Conservation (phyloP, 2,888 invertebrate species). For the Parnassius apollo region DNA sequence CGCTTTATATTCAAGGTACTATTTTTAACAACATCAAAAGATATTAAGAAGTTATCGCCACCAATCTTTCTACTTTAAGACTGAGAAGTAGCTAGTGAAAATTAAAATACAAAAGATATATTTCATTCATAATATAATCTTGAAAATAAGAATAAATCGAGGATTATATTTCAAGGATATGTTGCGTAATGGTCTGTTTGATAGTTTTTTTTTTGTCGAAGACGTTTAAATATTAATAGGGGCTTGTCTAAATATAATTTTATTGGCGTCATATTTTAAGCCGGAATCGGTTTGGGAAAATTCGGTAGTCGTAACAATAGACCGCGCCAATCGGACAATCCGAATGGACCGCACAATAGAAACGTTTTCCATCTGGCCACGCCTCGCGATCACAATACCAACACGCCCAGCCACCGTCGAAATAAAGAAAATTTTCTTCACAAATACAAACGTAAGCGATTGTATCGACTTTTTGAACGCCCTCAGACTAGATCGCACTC, state of each 20-base stretch:
- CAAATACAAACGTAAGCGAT: slow-evolving; percentile 72
- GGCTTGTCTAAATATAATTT: slow-evolving; percentile 40
- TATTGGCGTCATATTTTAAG: slow-evolving; percentile 38
- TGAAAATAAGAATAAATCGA: slow-evolving; percentile 9
- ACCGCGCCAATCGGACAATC: slow-evolving; percentile 70
- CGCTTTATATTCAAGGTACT: slow-evolving; percentile 19
- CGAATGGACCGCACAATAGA: slow-evolving; percentile 63
- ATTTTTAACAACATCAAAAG: slow-evolving; percentile 18
- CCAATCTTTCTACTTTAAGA: slow-evolving; percentile 6
- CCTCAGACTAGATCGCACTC: slow-evolving; percentile 72
- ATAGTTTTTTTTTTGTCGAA: slow-evolving; percentile 31
- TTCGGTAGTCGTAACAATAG: slow-evolving; percentile 54
- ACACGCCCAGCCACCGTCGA: slow-evolving; percentile 68
- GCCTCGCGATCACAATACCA: slow-evolving; percentile 66
- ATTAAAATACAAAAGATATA: too few species aligned
- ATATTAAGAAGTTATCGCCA: slow-evolving; percentile 10
- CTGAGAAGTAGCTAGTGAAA: not conserved
- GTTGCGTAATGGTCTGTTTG: slow-evolving; percentile 2
- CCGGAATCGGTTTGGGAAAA: slow-evolving; percentile 48
- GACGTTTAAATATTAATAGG: slow-evolving; percentile 38
- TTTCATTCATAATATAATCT: not conserved
- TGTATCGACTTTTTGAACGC: slow-evolving; percentile 81
- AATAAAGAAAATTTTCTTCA: slow-evolving; percentile 77
- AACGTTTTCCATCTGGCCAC: slow-evolving; percentile 69
- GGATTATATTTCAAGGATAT: slow-evolving; percentile 3